Conservation (phyloP, 2,113 vertebrate species). For the Cervus canadensis region DNA sequence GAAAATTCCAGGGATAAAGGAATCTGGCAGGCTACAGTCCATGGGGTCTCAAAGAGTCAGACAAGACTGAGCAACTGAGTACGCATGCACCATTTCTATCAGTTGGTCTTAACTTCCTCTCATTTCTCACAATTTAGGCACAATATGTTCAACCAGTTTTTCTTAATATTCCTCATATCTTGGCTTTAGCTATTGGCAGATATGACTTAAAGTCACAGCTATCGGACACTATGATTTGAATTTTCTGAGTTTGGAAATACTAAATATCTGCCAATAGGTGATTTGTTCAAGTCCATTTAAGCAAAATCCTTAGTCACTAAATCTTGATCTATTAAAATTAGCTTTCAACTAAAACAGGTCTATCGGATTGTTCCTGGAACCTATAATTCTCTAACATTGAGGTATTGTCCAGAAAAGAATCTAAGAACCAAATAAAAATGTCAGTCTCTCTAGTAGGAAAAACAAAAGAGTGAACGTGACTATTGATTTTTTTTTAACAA, state of each 20-base stretch:
- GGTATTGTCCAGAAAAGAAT: not conserved
- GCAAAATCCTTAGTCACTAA: not conserved
- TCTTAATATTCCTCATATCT: not conserved
- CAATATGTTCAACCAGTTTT: not conserved
- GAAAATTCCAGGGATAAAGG: not conserved
- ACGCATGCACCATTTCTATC: not conserved
- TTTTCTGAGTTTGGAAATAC: not conserved
- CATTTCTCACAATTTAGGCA: not conserved
- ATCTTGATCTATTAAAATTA: not conserved
- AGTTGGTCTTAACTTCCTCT: not conserved
- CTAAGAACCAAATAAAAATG: not conserved
- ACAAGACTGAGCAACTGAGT: not conserved
- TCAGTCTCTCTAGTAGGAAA: not conserved
- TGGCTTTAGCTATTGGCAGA: not conserved
- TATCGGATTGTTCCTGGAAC: not conserved
- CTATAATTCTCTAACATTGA: not conserved
- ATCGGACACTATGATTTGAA: not conserved
- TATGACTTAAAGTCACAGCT: not conserved
- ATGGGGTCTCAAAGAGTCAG: not conserved
- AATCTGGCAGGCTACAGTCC: not conserved
- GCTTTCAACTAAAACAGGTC: not conserved
- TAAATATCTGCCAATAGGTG: not conserved
- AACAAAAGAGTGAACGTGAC: not conserved
- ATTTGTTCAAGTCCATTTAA: not conserved
- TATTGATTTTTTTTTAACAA: constrained; percentile 32